Evolutionary conservation across 2,888 invertebrate species (phyloP), one percentile per base, ranked within the genome.

Genomic region (Volucella bombylans): DNA sequence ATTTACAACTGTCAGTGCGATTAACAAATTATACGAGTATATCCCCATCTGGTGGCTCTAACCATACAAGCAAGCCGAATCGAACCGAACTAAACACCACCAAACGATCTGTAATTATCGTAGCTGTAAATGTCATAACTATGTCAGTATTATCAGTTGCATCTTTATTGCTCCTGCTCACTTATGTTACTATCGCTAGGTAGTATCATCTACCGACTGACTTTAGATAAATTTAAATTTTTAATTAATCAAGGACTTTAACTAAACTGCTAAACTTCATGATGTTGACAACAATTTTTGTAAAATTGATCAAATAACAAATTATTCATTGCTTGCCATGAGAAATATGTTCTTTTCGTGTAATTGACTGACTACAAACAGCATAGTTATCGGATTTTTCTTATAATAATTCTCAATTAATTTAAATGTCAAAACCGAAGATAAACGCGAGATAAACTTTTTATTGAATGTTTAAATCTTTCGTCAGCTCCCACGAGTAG

Each of bases 1-100:
- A 74, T 49, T 83, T 83, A 31, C 49, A 80, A 80, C 80, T 69
- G 69, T 64, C 55, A 69, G 47, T 69, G 59, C 64, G 68, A 79
- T 31, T 31, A 31, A 31, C 31, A 83, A 73, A 74, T 62, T 43
- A 45, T 52, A n/a, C n/a, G n/a, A n/a, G n/a, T n/a, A 52, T 31
- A 6, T 0, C 6, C 6, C 31, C 31, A 31, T 31, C 4, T 31
- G 31, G 0, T 31, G 31, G 31, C 31, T 31, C 31, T 31, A 31
- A 31, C 31, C 31, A 31, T 6, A 31, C 31, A 31, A 31, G 6
- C 31, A 6, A 6, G 31, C 31, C 31, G 31, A 23, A 23, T 2
- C 18, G 2, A 23, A 23, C 18, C 18, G 18, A 31, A 31, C 6
- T 31, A 45, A 45, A 47, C 41, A 61, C 47, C 43, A 41, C 64